Base-by-base conservation (phyloP, 2,797 vertebrate genomes). In the Stomatorhinus walkeri region DNA sequence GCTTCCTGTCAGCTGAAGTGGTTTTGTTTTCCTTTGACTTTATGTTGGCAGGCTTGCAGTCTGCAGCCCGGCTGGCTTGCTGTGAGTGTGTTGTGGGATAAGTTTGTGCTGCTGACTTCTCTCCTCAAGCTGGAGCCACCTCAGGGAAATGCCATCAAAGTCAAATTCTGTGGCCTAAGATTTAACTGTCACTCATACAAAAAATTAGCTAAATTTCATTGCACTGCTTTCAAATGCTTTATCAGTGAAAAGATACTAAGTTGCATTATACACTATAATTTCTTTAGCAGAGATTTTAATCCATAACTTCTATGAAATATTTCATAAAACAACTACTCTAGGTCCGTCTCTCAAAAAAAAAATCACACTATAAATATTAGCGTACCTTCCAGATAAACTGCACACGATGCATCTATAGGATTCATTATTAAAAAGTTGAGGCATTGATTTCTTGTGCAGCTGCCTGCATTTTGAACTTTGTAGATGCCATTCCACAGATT, bases 1-100 rank as follows among this genome's bases (percentile, higher is more conserved):
- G 91, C 92, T 95, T 95, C 94, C 94, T 95, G 93, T 93, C 89
- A 89, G 91, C n/a, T 86, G 89, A 88, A 84, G 90, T 76, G 90
- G 91, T 89, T 90, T 93, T 93, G 93, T 94, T 95, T 95, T 92
- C 93, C 91, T 94, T 93, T 86, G 91, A 93, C 92, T 94, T 92
- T 90, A 84, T 92, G 93, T 93, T 93, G 93, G 93, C 92, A 90
- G 88, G 91, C 85, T 19, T 16, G 5, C 36, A 89, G 90, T 91
- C 90, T 93, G 93, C 94, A 93, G 93, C 93, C 92, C 93, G 89
- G 88, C 90, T 92, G 92, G 92, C 91, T 93, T 91, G 88, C 68
- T 91, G 54, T 51, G 43, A 90, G 85, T 91, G 89, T 91, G 83
- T 90, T 90, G 91, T 56, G 88, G 76, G 90, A 83, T 87, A 0